Percentiles rank a stretch among this genome's conserved stretches.
Evolutionary conservation across 2,113 vertebrate genomes (phyloP).

Genomic region (Okapia johnstoni): DNA sequence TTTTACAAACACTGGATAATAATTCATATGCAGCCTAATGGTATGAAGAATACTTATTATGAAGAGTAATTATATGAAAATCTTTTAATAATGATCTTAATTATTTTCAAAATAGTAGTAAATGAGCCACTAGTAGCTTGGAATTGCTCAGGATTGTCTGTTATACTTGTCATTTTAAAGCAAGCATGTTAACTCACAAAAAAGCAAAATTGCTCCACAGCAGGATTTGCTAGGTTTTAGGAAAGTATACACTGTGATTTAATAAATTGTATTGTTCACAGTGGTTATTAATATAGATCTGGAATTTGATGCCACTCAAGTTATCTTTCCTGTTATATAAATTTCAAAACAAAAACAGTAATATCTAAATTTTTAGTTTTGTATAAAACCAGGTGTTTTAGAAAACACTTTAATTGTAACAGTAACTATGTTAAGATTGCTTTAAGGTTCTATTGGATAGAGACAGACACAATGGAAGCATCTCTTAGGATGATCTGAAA

Average conservation of each 20-base stretch:
- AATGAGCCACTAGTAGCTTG: not conserved
- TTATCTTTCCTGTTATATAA: not conserved
- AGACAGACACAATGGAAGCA: not conserved
- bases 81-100: slow-evolving; percentile 15
- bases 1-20: slow-evolving; percentile 11
- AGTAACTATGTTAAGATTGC: not conserved
- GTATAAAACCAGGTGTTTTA: slow-evolving; percentile 29
- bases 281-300: not conserved
- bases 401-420: slow-evolving; percentile 11
- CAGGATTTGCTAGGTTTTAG: not conserved
- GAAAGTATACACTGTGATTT: not conserved
- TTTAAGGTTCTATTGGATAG: slow-evolving; percentile 14
- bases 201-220: not conserved
- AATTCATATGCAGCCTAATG: not conserved
- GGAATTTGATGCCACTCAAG: slow-evolving; percentile 1
- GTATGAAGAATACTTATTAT: slow-evolving; percentile 1
- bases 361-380: not conserved
- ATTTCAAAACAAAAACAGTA: slow-evolving; percentile 11
- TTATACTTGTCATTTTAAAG: slow-evolving; percentile 23
- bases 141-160: not conserved
- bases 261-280: slow-evolving; percentile 25
- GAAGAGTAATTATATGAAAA: slow-evolving; percentile 34
- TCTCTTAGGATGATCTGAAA: slow-evolving; percentile 40
- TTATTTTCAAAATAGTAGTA: slow-evolving; percentile 42
- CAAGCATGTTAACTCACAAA: slow-evolving; percentile 19